phyloP scores from a whole-genome alignment of 2,113 vertebrate species.

The Damaliscus lunatus region DNA sequence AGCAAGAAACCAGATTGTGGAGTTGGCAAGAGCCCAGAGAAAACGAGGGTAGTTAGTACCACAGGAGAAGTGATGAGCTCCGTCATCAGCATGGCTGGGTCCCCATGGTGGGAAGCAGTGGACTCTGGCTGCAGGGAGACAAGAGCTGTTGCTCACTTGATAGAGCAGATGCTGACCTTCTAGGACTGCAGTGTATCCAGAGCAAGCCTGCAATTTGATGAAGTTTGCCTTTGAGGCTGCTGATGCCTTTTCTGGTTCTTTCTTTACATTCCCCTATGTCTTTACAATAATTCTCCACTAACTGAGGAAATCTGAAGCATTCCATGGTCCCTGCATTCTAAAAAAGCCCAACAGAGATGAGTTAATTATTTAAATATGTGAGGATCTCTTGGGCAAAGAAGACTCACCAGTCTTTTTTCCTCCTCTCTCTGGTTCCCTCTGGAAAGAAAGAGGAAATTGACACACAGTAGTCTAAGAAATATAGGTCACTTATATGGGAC shows the following conservation, averaged over 20 bases:
- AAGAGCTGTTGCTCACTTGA: neutral
- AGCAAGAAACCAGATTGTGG: neutral
- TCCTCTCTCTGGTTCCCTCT: neutral
- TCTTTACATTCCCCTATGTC: neutral
- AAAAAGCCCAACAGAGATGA: neutral
- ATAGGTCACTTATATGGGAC: neutral
- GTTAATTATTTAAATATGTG: neutral
- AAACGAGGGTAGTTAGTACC: neutral
- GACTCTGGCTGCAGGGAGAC: neutral
- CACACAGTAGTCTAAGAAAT: neutral
- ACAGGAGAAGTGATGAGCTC: neutral
- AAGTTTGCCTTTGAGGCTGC: neutral
- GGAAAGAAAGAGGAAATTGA: neutral
- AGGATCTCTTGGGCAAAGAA: neutral
- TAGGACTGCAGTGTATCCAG: neutral
- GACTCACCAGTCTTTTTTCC: neutral
- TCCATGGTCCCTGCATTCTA: neutral
- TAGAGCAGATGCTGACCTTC: neutral
- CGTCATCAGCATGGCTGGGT: neutral
- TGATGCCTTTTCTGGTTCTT: neutral
- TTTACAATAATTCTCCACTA: neutral
- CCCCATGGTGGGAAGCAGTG: neutral
- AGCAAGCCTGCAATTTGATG: neutral
- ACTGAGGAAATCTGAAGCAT: neutral
- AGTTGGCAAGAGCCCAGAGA: neutral